Evolutionary conservation across 2,113 vertebrate species (phyloP).

Genomic region (Stercorarius parasiticus): DNA sequence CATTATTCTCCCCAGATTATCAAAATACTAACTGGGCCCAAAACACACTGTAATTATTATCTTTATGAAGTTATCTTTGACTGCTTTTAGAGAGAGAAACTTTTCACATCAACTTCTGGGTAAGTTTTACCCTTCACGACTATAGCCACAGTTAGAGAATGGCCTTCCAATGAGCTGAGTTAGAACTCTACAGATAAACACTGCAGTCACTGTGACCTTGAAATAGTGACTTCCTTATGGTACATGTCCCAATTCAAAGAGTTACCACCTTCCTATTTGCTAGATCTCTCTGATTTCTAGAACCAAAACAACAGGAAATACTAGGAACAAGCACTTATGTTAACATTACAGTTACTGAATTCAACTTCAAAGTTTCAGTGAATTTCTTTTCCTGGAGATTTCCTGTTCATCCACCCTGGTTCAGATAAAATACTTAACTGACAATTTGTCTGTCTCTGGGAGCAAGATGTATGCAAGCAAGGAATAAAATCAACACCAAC

Average conservation of each 20-base stretch:
- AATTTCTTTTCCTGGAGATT: not conserved
- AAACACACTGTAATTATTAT: not conserved
- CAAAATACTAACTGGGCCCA: not conserved
- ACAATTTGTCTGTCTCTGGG: not conserved
- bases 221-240: not conserved
- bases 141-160: not conserved
- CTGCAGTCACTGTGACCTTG: not conserved
- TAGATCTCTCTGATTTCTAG: not conserved
- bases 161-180: not conserved
- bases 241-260: not conserved
- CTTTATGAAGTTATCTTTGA: not conserved
- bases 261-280: not conserved
- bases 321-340: not conserved
- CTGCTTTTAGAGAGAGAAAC: not conserved
- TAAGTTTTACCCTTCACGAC: not conserved
- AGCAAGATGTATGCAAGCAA: not conserved
- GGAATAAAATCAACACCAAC: not conserved
- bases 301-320: not conserved
- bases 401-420: not conserved
- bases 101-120: not conserved
- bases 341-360: not conserved
- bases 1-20: not conserved
- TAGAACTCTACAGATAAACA: not conserved
- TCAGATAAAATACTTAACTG: not conserved
- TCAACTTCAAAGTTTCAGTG: not conserved